Conservation (phyloP, 2,797 vertebrate species). For the Falco berigora region DNA sequence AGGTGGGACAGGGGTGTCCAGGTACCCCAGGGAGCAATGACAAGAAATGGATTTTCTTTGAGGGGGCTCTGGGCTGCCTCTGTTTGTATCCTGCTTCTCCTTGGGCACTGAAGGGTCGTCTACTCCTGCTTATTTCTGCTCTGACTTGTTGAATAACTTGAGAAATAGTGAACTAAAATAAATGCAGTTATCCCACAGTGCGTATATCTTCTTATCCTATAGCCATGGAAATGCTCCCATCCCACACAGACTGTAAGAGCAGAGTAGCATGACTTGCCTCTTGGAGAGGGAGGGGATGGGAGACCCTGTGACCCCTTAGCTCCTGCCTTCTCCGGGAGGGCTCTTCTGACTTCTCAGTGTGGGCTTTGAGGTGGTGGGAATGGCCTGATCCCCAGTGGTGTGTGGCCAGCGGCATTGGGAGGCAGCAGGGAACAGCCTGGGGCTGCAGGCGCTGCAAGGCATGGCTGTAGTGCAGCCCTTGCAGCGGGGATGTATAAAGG, state of each 20-base stretch:
- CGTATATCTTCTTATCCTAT: not conserved
- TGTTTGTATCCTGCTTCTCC: not conserved
- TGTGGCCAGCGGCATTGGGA: fast-evolving
- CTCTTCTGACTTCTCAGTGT: not conserved
- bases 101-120: not conserved
- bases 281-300: not conserved
- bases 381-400: not conserved
- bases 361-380: not conserved
- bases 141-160: not conserved
- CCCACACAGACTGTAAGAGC: not conserved
- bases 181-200: not conserved
- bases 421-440: not conserved
- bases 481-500: fast-evolving
- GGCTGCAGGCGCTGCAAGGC: not conserved
- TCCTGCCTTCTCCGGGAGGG: not conserved
- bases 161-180: not conserved
- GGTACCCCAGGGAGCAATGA: not conserved
- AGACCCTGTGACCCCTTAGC: not conserved
- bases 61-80: not conserved
- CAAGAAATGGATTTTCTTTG: not conserved
- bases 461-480: not conserved
- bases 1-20: not conserved
- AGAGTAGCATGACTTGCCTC: not conserved
- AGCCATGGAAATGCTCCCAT: not conserved
- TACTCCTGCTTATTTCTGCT: not conserved